These are phyloP conservation scores for Dolichomitus sp. DNA, from an alignment of 2,888 invertebrate species.

Conservation along the genomic window DNA sequence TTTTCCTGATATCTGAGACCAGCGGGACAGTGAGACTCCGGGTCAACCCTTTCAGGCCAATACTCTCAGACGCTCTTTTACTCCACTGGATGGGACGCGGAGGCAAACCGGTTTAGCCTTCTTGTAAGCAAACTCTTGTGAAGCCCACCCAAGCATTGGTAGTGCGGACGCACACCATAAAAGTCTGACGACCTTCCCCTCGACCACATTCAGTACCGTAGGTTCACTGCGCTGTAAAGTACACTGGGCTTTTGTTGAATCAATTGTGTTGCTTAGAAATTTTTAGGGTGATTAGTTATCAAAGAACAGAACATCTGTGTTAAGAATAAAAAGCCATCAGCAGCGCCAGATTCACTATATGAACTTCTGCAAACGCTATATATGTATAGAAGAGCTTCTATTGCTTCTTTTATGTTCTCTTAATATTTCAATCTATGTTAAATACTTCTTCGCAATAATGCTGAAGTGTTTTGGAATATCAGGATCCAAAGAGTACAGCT, in stretches of 20 bases:
- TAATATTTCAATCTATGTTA: constrained; percentile 70
- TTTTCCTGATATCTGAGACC: constrained; percentile 71
- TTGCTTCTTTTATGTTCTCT: constrained; percentile 66
- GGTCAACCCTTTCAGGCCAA: constrained; percentile 72
- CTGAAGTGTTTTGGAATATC: constrained; percentile 49
- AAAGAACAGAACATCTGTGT: not conserved
- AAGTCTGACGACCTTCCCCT: constrained; percentile 25
- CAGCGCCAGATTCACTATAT: constrained; percentile 14
- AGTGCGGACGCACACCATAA: constrained; percentile 20
- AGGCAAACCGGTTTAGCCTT: constrained; percentile 45
- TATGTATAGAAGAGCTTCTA: constrained; percentile 54
- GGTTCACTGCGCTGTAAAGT: not conserved
- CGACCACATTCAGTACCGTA: not conserved
- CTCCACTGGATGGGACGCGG: constrained; percentile 24
- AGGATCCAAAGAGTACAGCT: constrained; percentile 45
- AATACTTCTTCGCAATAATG: constrained; percentile 69
- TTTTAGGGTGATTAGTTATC: not conserved
- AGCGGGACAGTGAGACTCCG: constrained; percentile 73
- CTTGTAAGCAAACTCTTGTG: not conserved
- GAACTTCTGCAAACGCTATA: constrained; percentile 3
- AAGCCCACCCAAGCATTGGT: constrained; percentile 28
- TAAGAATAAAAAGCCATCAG: not conserved
- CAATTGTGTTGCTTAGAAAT: not conserved
- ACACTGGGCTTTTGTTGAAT: not conserved
- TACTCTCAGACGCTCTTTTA: constrained; percentile 50